Percentiles rank a stretch among this genome's conserved stretches.
Conservation (phyloP, 2,888 invertebrate genomes). For the Chloroclysta siterata region DNA sequence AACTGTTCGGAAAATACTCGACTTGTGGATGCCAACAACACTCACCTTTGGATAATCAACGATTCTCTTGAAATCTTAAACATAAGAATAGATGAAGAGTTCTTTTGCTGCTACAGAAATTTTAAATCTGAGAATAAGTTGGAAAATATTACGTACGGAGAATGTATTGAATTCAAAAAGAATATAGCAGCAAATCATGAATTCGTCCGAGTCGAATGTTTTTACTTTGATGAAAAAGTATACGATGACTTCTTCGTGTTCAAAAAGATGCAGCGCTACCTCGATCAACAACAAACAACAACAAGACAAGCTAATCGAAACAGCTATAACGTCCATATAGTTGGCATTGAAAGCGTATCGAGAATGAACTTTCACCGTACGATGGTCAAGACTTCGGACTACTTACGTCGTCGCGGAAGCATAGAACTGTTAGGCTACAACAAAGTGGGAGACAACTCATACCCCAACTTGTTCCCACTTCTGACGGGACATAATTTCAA, state of each 20-base stretch:
- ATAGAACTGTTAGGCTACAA: slow-evolving; percentile 94
- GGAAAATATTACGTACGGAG: slow-evolving; percentile 42
- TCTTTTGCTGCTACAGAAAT: slow-evolving; percentile 50
- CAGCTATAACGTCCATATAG: slow-evolving; percentile 87
- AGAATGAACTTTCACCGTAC: slow-evolving; percentile 92
- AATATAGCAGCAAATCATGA: slow-evolving; percentile 44
- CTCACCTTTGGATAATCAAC: slow-evolving; percentile 50
- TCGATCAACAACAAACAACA: no score
- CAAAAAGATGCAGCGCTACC: slow-evolving; percentile 9
- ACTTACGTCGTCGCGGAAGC: slow-evolving; percentile 84
- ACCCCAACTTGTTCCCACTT: slow-evolving; percentile 93
- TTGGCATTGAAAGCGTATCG: slow-evolving; percentile 94
- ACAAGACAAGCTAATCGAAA: slow-evolving; percentile 6
- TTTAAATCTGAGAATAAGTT: slow-evolving; percentile 40
- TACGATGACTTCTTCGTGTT: slow-evolving; percentile 51
- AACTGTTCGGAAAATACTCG: slow-evolving; percentile 39
- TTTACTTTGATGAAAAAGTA: slow-evolving; percentile 77
- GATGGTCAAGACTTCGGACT: slow-evolving; percentile 88
- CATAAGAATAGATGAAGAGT: slow-evolving; percentile 32
- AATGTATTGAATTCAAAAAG: slow-evolving; percentile 46
- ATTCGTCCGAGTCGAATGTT: slow-evolving; percentile 79
- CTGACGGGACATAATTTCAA: slow-evolving; percentile 88
- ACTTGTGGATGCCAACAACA: slow-evolving; percentile 45
- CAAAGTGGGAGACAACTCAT: slow-evolving; percentile 96
- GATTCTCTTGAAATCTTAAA: slow-evolving; percentile 40